These are phyloP conservation scores for Peromyscus californicus DNA, from an alignment of 2,113 vertebrate genomes.

Conservation along the genomic window DNA sequence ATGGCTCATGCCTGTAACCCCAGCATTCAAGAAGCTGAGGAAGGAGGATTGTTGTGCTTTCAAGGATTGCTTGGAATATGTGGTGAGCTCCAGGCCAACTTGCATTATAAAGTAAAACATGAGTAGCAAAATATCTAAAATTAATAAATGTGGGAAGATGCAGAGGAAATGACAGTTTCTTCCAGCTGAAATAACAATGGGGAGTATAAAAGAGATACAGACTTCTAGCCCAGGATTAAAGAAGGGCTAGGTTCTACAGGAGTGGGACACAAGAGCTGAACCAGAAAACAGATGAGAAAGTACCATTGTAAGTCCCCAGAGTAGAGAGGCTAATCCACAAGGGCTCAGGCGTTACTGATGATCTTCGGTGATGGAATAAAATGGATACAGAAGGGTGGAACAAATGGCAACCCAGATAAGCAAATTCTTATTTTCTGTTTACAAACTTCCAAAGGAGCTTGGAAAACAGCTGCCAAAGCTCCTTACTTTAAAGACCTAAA, in stretches of 20 bases:
- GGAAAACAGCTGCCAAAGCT: not conserved
- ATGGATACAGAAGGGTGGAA: not conserved
- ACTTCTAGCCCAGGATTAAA: not conserved
- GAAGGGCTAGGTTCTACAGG: not conserved
- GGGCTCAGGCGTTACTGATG: not conserved
- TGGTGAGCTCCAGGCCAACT: not conserved
- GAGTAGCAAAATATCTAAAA: not conserved
- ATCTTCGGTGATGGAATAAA: not conserved
- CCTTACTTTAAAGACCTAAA: not conserved
- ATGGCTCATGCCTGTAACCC: not conserved
- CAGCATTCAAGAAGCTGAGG: not conserved
- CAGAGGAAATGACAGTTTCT: not conserved
- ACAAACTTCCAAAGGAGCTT: conserved; percentile 21
- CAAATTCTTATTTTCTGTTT: conserved; percentile 15
- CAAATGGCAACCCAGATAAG: not conserved
- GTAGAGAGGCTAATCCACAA: not conserved
- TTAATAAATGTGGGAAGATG: not conserved
- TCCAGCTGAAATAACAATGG: not conserved
- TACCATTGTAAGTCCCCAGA: not conserved
- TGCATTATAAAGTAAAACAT: too few relatives aligned
- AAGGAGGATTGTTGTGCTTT: not conserved
- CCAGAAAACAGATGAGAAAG: not conserved
- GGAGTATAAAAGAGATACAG: not conserved
- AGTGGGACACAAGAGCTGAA: not conserved
- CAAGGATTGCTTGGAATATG: not conserved